Conservation (phyloP, 2,113 vertebrate species). For the Nansenia antarctica region DNA sequence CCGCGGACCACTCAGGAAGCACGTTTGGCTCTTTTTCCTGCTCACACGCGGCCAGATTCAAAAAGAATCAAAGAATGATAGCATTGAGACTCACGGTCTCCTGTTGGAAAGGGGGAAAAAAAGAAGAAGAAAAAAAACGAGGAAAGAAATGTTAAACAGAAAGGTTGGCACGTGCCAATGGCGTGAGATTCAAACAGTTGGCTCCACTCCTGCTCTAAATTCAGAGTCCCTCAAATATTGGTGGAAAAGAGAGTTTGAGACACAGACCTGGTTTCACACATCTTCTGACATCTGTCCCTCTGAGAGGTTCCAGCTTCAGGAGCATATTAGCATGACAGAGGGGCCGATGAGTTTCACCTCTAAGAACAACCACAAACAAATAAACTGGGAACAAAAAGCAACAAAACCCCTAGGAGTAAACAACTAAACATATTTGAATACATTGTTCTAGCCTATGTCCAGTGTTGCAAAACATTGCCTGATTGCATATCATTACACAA, state of each 20-base stretch:
- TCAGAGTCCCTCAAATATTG: conserved; percentile 69
- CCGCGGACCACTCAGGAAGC: conserved; percentile 89
- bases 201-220: conserved; percentile 69
- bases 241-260: conserved; percentile 35
- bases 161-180: conserved; percentile 76
- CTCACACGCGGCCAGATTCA: conserved; percentile 83
- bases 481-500: conserved; percentile 13
- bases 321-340: conserved; percentile 41
- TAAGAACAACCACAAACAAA: conserved; percentile 35
- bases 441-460: too few relatives aligned
- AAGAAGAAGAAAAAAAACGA: neutral
- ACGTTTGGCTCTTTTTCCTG: conserved; percentile 90
- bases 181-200: conserved; percentile 74
- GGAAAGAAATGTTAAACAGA: conserved; percentile 56
- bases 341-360: conserved; percentile 42
- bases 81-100: conserved; percentile 72
- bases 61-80: conserved; percentile 87
- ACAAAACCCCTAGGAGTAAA: neutral
- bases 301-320: conserved; percentile 1
- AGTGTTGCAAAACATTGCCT: conserved; percentile 34
- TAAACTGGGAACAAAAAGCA: neutral
- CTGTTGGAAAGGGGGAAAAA: conserved; percentile 44
- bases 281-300: conserved; percentile 11
- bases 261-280: neutral
- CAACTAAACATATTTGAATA: too few relatives aligned